Conservation (phyloP, 2,113 vertebrate species). For the Promerops cafer region DNA sequence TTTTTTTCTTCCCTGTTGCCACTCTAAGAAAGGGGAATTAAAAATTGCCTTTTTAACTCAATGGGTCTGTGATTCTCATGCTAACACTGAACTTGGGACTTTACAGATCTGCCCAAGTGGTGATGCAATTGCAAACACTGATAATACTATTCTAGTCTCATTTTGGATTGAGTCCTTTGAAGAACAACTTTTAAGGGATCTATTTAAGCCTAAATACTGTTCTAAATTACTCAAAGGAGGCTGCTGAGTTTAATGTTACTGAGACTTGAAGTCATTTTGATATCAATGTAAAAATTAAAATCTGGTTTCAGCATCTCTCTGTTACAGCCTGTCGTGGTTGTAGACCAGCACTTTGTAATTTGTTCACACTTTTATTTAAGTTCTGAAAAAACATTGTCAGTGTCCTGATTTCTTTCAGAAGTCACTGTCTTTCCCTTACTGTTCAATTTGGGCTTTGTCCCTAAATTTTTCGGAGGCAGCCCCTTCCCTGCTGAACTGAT, state of each 20-base stretch:
- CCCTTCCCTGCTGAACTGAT: neutral
- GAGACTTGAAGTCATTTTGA: neutral
- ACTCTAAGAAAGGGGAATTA: neutral
- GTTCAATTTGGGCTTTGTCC: neutral
- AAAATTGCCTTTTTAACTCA: neutral
- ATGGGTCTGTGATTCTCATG: neutral
- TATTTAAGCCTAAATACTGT: neutral
- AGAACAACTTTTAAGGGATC: neutral
- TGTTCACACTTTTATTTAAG: neutral
- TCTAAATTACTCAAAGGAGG: neutral
- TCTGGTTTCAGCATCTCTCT: neutral
- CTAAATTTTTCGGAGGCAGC: neutral
- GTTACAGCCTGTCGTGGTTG: neutral
- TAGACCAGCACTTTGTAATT: neutral
- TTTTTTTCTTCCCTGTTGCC: accelerated
- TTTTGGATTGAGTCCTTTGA: neutral
- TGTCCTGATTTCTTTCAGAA: neutral
- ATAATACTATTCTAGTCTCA: neutral
- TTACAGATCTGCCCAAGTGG: neutral
- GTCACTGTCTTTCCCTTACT: neutral
- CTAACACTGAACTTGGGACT: neutral
- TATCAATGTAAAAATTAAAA: neutral
- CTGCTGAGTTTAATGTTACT: neutral
- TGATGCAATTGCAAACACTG: neutral
- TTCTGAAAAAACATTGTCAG: neutral